Evolutionary conservation across 2,888 invertebrate genomes (phyloP).

Genomic region (Acanthosepion pharaonis): DNA sequence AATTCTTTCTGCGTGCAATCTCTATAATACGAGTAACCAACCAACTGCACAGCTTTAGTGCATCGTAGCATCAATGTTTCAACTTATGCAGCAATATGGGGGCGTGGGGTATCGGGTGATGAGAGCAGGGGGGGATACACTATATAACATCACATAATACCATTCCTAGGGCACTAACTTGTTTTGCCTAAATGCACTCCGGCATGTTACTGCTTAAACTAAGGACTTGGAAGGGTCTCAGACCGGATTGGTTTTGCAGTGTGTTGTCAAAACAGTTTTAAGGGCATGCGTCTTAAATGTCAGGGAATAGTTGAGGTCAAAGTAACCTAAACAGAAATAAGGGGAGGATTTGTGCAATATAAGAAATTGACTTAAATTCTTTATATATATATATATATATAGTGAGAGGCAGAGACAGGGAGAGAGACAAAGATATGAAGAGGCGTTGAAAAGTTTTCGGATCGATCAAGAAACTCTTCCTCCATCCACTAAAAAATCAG

Average conservation of each 20-base stretch:
- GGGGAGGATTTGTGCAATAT: neutral
- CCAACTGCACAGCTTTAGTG: conserved; percentile 20
- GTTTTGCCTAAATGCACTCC: neutral
- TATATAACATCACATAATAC: neutral
- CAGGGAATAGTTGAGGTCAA: neutral
- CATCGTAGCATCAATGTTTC: neutral
- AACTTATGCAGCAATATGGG: neutral
- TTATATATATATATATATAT: too few species aligned
- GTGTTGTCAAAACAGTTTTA: conserved; percentile 21
- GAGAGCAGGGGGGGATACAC: neutral
- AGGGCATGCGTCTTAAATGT: conserved; percentile 13
- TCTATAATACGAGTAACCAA: conserved; percentile 22
- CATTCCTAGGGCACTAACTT: conserved; percentile 33
- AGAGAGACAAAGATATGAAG: too few species aligned
- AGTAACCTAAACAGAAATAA: neutral
- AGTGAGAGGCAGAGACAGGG: too few species aligned
- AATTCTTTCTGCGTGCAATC: conserved; percentile 2
- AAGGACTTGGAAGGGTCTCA: neutral
- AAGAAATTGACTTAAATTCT: neutral
- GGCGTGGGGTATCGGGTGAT: neutral
- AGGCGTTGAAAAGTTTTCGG: too few species aligned
- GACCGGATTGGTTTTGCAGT: conserved; percentile 15
- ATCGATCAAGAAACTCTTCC: too few species aligned
- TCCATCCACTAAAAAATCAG: too few species aligned
- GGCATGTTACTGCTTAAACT: conserved; percentile 33